These are phyloP conservation scores for Thalassaphorura encarpata DNA, from an alignment of 1,140 invertebrate genomes.

Conservation along the genomic window DNA sequence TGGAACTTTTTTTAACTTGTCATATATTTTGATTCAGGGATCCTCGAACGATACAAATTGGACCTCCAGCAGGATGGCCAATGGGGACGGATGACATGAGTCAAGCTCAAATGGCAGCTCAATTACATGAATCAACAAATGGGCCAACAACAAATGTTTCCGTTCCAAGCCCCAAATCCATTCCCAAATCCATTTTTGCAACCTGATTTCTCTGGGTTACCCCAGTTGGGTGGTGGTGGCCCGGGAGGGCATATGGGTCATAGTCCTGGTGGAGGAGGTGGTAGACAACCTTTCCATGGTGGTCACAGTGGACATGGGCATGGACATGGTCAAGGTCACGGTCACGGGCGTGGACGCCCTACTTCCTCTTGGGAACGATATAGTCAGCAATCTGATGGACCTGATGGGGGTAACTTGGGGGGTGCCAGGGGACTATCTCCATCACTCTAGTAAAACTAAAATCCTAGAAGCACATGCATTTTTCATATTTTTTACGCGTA, in stretches of 20 bases:
- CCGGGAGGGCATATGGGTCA: too few species aligned
- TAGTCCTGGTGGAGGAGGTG: too few species aligned
- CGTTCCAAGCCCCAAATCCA: not conserved
- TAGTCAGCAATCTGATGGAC: slow-evolving; percentile 14
- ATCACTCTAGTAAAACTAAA: slow-evolving; percentile 14
- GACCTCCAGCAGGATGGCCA: not conserved
- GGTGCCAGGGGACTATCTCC: slow-evolving; percentile 19
- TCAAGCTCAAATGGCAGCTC: slow-evolving; percentile 8
- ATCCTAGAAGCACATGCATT: too few species aligned
- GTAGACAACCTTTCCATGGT: slow-evolving; percentile 3
- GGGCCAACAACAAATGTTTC: not conserved
- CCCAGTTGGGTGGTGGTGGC: too few species aligned
- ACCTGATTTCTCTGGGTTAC: not conserved
- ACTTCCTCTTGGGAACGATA: slow-evolving; percentile 23
- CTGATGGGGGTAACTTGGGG: too few species aligned
- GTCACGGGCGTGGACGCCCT: not conserved
- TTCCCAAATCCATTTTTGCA: not conserved
- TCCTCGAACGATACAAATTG: not conserved
- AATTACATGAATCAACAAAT: slow-evolving; percentile 10
- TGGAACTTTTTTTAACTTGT: not conserved
- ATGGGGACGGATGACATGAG: not conserved
- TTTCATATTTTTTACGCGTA: too few species aligned
- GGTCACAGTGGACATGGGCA: not conserved
- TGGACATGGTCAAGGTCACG: not conserved
- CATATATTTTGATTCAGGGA: too few species aligned